These are phyloP conservation scores for Dendrolimus kikuchii DNA, from an alignment of 1,140 invertebrate genomes.

Conservation along the genomic window DNA sequence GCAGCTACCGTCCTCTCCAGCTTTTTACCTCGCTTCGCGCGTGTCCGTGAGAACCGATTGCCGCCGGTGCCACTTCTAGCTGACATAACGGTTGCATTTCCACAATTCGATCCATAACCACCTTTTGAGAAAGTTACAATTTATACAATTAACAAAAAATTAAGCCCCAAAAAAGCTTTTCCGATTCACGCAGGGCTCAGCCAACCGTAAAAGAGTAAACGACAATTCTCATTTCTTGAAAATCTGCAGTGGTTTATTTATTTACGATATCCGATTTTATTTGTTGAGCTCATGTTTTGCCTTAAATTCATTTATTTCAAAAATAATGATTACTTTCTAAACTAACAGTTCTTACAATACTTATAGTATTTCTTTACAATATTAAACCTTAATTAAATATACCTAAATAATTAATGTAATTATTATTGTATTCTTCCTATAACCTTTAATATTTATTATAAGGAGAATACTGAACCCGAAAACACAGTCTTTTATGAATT, in stretches of 20 bases:
- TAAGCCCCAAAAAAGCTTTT: constrained; percentile 1
- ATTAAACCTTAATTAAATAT: too few species aligned
- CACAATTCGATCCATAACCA: constrained; percentile 1
- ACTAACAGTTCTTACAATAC: too few species aligned
- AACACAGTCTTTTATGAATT: too few species aligned
- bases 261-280: constrained; percentile 2
- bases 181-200: constrained; percentile 5
- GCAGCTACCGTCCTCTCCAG: constrained; percentile 30
- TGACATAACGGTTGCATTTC: constrained; percentile 7
- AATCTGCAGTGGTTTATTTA: constrained; percentile 9
- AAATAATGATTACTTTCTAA: too few species aligned
- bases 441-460: too few species aligned
- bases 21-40: constrained; percentile 38
- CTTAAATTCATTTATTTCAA: too few species aligned
- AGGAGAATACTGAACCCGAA: too few species aligned
- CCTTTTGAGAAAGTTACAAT: constrained; percentile 10
- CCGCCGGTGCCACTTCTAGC: constrained; percentile 9
- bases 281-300: background rate
- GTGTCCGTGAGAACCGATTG: constrained; percentile 56
- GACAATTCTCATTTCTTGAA: constrained; percentile 3
- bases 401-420: too few species aligned
- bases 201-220: constrained; percentile 8
- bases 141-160: background rate
- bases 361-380: too few species aligned
- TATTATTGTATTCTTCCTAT: too few species aligned